Evolutionary conservation across 2,797 vertebrate species (phyloP).

Genomic region (Dicrostonyx torquatus): DNA sequence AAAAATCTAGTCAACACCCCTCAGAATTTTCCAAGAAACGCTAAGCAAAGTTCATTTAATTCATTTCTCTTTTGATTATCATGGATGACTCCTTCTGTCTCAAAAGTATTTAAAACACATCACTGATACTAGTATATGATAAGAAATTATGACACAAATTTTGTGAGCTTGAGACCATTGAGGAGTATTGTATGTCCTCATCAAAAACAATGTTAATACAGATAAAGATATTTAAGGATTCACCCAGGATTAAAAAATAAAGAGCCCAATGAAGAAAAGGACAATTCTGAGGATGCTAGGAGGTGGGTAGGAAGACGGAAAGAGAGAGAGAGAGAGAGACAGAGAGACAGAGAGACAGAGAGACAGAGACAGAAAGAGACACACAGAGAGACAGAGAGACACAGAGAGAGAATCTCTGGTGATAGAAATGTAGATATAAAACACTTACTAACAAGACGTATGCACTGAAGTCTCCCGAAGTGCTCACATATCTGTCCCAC

Average conservation of each 20-base stretch:
- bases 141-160: neutral
- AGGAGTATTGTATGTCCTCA: neutral
- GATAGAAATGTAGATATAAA: too few relatives aligned
- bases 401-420: too few relatives aligned
- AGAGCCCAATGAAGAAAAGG: neutral
- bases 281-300: neutral
- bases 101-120: neutral
- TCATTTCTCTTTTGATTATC: neutral
- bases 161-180: neutral
- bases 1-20: neutral
- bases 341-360: too few relatives aligned
- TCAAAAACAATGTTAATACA: neutral
- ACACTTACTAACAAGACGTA: too few relatives aligned
- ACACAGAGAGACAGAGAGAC: too few relatives aligned
- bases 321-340: neutral
- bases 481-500: neutral
- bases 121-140: neutral
- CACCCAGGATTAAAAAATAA: neutral
- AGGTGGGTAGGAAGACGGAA: neutral
- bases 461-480: too few relatives aligned
- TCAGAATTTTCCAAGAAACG: neutral
- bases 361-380: too few relatives aligned
- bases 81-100: neutral
- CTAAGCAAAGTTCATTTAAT: neutral
- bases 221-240: neutral